phyloP scores from a whole-genome alignment of 2,113 vertebrate species.

The Centropristis striata region DNA sequence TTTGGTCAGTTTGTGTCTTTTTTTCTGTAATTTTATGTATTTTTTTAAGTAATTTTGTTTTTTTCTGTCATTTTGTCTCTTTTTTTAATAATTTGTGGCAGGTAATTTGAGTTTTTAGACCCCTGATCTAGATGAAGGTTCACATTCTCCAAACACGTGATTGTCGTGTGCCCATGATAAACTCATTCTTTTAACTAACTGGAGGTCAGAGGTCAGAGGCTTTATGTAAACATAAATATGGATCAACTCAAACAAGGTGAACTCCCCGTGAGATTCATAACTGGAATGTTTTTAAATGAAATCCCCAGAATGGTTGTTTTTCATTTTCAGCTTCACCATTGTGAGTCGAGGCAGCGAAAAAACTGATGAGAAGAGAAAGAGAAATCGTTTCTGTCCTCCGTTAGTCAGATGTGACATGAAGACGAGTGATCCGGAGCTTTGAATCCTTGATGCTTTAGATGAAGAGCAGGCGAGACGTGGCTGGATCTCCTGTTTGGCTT shows the following conservation, averaged over 20 bases:
- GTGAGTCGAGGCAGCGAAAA: slow-evolving; percentile 24
- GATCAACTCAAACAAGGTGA: not conserved
- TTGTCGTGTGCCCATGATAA: not conserved
- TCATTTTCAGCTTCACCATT: slow-evolving; percentile 15
- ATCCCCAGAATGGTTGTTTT: slow-evolving; percentile 33
- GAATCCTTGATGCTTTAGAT: slow-evolving; percentile 57
- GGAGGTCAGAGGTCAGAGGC: slow-evolving; percentile 1
- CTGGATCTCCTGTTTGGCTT: slow-evolving; percentile 48
- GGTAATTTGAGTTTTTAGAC: too few species aligned
- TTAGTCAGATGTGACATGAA: slow-evolving; percentile 50
- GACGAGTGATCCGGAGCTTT: slow-evolving; percentile 60
- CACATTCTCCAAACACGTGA: not conserved
- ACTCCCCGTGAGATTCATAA: not conserved
- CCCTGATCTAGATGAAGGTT: too few species aligned
- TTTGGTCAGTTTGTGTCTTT: too few species aligned
- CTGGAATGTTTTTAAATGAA: slow-evolving; percentile 23
- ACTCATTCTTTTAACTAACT: not conserved
- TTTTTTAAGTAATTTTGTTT: too few species aligned
- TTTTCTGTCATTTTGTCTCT: too few species aligned
- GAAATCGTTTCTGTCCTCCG: slow-evolving; percentile 44
- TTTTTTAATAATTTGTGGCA: too few species aligned
- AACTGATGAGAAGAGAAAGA: slow-evolving; percentile 60
- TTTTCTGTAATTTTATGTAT: too few species aligned
- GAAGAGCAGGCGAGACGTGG: slow-evolving; percentile 51
- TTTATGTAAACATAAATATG: not conserved